Base-by-base conservation (phyloP, 1,140 invertebrate species). In the Trachelipus rathkii region DNA sequence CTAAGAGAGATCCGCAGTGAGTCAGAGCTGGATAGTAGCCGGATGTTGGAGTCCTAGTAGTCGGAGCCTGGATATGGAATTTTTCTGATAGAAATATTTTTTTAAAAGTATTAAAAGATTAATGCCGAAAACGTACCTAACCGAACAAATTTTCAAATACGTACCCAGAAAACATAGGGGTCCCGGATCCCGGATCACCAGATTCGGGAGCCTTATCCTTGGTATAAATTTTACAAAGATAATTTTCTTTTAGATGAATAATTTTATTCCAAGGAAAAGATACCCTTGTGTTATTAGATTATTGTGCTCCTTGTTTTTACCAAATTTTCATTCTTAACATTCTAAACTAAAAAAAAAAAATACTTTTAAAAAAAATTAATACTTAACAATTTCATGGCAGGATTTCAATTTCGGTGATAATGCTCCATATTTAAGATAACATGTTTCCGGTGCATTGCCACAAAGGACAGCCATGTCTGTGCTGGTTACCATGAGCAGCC, bases 391-490 rank as follows among this genome's bases (percentile, higher is more conserved):
- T 89, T 99, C 98, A 87, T 99, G 97, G 83, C 96, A 99, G 79
- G 89, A 90, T 83, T 93, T 95, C 15, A 90, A 91, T 82, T 91
- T 91, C 10, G 98, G 84, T 2, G 96, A 93, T 74, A 97, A 87
- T 10, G 95, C 89, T 5, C 96, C 96, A 86, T 99, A 99, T 87
- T 98, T 98, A 0, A 90, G 89, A 83, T 92, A 94, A 84, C 95
- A 99, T 0, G 95, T 94, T 85, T 99, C 96, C 0, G 94, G 91
- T 5, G 91, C 89, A 87, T 98, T 99, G 0, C 98, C 98, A 81
- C 95, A 96, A 68, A 99, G 85, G 11, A 98, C 91, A 1, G 96
- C 97, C 92, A 97, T 96, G 85, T 99, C 98, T 0, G 98, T 99
- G 23, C 95, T 96, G 0, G 98, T 99, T 0, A 99, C 90, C 78